Base-by-base conservation (phyloP, 2,888 invertebrate species). In the Microchrysa polita region DNA sequence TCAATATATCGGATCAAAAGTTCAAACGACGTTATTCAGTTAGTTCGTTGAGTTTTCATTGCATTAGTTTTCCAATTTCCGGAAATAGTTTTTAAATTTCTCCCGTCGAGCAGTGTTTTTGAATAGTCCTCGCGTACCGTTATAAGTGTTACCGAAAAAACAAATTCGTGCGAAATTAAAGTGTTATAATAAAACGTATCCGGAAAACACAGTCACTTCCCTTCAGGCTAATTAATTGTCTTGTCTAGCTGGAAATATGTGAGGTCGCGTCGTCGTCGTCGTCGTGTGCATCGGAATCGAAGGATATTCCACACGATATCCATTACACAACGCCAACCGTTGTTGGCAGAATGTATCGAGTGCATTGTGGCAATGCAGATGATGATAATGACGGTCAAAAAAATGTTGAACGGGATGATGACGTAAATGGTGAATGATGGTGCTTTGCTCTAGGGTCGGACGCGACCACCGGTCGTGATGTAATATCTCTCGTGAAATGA, bases 311-410 rank as follows among this genome's bases (percentile, higher is more conserved):
- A 34, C 27, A 7, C 27, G 27, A 34, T 34, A 34, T 34, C 27
- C 57, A 40, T 69, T 55, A 57, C 69, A 55, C 40, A 69, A 69
- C 55, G 16, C 20, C 16, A 55, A 52, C 27, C 27, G 27, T 34
- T 65, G 44, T 65, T 44, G 20, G 22, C 23, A 65, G 34, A 40
- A 18, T 69, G 69, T 57, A 22, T 69, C 69, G 57, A 57, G 57
- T 69, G 57, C 55, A 69, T 57, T 34, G 34, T 69, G 69, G 23
- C 69, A 57, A 69, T 57, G 69, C 42, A 22, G 69, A 69, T 55
- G 69, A 34, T 55, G 67, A n/a, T 67, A 40, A 55, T 23, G 69
- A 69, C 27, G 69, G 40, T 52, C 69, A 16, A 55, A 65, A 65
- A 65, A 52, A 52, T 22, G 23, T 57, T 40, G 69, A 42, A 69